Base-by-base conservation (phyloP, 2,888 invertebrate genomes). In the Drosophila seclusa region DNA sequence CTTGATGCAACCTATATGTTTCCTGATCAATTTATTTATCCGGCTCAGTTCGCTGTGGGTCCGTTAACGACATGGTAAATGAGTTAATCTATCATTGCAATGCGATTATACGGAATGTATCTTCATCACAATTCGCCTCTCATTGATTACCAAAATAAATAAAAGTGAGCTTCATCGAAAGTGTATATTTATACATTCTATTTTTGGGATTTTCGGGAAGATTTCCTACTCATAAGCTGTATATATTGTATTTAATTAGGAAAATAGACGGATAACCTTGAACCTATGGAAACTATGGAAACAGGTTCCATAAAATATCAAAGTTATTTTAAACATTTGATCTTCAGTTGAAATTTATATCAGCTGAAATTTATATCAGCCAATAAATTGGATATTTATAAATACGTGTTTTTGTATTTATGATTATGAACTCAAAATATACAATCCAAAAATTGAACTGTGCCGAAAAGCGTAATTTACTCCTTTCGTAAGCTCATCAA, bases 401-500 rank as follows among this genome's bases (percentile, higher is more conserved):
- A 7, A 45, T 45, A 45, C 13, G 13, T 13, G 13, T 42, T 45
- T 21, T 13, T 4, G 21, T 45, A 21, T 45, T 21, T 45, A 45
- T 7, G 45, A 21, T 36, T 38, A 54, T 27, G 55, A 57, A 32
- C 21, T 42, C 10, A 21, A 50, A 34, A 38, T 32, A 31, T 38
- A 8, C 2, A 36, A 21, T 10, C 31, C 32, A 16, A 13, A 54
- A 68, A 40, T n/a, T 21, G 4, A 54, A 40, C n/a, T 49, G 24
- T 27, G 8, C 21, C n/a, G 32, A 21, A 57, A n/a, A 55, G 60
- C 11, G 36, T 21, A 21, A 55, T 32, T 29, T 31, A 38, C 58
- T 58, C 58, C 29, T 34, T 52, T 36, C 18, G 63, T 53, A 42
- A 50, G 29, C 45, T 53, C 62, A 72, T 80, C 78, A 78, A 55